Evolutionary conservation across 2,113 vertebrate genomes (phyloP).

Genomic region (Vidua chalybeata): DNA sequence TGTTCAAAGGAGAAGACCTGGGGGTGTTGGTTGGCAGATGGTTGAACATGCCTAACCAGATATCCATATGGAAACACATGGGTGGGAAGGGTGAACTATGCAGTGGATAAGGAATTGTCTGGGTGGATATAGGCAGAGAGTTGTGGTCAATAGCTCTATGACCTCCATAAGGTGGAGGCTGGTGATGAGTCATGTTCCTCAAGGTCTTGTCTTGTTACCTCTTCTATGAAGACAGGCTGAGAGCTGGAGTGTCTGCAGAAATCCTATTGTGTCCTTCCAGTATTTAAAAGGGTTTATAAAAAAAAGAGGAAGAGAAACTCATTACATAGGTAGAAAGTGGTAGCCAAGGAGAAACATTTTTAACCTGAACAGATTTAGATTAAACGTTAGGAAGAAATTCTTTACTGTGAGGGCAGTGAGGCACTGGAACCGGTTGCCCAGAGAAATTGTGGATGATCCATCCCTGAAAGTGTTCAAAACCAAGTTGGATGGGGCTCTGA

Average conservation of each 20-base stretch:
- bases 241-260: background rate
- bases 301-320: background rate
- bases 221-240: background rate
- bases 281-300: background rate
- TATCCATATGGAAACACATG: background rate
- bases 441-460: background rate
- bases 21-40: background rate
- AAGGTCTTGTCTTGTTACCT: background rate
- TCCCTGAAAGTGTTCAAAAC: background rate
- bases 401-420: background rate
- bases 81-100: background rate
- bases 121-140: background rate
- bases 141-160: background rate
- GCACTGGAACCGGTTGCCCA: background rate
- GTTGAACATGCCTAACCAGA: background rate
- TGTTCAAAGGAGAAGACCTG: background rate
- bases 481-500: background rate
- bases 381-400: background rate
- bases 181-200: background rate
- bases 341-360: background rate
- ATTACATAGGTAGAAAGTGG: background rate
- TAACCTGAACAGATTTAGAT: background rate
- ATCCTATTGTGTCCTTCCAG: background rate
- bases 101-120: background rate
- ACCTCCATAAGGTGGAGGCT: background rate